Evolutionary conservation across 2,113 vertebrate species (phyloP).

Genomic region (Nycticryphes semicollaris): DNA sequence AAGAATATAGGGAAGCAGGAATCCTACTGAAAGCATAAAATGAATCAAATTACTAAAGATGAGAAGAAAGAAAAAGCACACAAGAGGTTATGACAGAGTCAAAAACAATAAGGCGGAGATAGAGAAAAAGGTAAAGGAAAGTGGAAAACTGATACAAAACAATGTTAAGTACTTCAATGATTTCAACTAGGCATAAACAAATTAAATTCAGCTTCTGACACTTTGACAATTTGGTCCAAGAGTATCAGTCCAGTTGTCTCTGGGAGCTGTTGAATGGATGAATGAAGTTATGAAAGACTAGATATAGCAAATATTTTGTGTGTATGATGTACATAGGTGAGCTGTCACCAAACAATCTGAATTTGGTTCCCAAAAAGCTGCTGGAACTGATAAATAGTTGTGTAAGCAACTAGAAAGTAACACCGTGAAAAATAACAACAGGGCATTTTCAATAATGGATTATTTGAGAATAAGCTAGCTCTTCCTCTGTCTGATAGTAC

Average conservation of each 20-base stretch:
- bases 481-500: neutral
- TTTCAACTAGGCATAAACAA: neutral
- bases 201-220: neutral
- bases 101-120: neutral
- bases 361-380: neutral
- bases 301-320: neutral
- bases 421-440: neutral
- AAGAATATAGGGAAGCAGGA: neutral
- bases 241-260: neutral
- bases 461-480: neutral
- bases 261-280: neutral
- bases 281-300: neutral
- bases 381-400: neutral
- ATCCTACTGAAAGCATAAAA: neutral
- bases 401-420: neutral
- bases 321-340: neutral
- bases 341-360: neutral
- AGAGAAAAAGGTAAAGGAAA: neutral
- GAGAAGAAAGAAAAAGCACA: neutral
- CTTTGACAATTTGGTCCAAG: neutral
- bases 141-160: neutral
- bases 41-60: neutral
- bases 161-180: neutral
- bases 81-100: neutral
- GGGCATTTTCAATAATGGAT: neutral